Evolutionary conservation across 2,888 invertebrate genomes (phyloP).

Genomic region (Oxyteleia sp.): DNA sequence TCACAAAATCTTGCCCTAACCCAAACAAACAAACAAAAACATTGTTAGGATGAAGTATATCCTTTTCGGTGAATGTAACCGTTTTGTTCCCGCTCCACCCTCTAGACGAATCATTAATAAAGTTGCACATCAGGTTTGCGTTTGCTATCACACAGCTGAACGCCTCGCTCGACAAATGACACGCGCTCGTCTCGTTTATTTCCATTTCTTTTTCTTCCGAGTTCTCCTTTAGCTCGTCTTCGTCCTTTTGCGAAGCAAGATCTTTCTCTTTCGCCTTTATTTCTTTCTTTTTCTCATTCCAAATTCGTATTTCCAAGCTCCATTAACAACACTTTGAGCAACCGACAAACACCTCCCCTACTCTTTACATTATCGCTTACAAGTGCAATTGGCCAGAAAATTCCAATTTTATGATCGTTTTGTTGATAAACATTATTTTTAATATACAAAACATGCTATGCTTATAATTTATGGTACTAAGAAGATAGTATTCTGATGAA

Average conservation of each 20-base stretch:
- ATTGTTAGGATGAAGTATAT: conserved; percentile 60
- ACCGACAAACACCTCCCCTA: conserved; percentile 70
- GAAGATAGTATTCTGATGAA: too few relatives aligned
- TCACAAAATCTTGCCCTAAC: conserved; percentile 21
- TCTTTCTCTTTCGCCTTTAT: conserved; percentile 57
- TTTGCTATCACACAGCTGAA: conserved; percentile 74
- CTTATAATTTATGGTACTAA: too few relatives aligned
- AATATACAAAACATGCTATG: neutral
- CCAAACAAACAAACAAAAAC: conserved; percentile 58
- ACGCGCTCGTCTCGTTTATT: conserved; percentile 80
- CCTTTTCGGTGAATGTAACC: conserved; percentile 47
- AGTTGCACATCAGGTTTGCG: conserved; percentile 70
- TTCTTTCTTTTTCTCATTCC: conserved; percentile 74
- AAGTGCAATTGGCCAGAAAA: conserved; percentile 59
- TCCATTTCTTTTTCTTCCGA: conserved; percentile 73
- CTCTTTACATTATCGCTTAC: conserved; percentile 57
- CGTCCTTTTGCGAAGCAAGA: conserved; percentile 35
- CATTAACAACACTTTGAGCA: conserved; percentile 85
- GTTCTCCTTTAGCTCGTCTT: conserved; percentile 57
- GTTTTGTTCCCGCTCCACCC: conserved; percentile 64
- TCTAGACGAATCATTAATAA: conserved; percentile 69
- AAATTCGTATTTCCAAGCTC: conserved; percentile 82
- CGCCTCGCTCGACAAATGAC: conserved; percentile 83
- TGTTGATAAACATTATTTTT: neutral
- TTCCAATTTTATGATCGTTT: conserved; percentile 27